Percentiles rank a stretch among this genome's conserved stretches.
Evolutionary conservation across 2,888 invertebrate species (phyloP).

Genomic region (Prenolepis imparis): DNA sequence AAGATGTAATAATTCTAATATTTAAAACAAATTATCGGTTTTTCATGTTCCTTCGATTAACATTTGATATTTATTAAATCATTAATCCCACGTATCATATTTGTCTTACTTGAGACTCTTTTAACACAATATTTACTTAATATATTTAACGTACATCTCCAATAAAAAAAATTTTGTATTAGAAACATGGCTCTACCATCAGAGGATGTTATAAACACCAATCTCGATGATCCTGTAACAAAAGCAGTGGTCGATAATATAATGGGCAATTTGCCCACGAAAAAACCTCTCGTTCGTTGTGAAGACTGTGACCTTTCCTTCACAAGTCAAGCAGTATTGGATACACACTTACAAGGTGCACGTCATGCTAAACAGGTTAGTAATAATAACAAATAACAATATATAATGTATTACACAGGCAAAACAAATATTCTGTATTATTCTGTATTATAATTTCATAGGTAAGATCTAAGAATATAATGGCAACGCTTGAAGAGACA

Average conservation of each 20-base stretch:
- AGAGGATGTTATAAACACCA: constrained; percentile 73
- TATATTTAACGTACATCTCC: constrained; percentile 2
- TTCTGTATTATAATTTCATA: constrained; percentile 55
- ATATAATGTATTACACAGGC: background rate
- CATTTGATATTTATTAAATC: background rate
- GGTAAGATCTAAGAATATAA: constrained; percentile 84
- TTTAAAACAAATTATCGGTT: background rate
- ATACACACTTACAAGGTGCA: constrained; percentile 86
- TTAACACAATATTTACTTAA: background rate
- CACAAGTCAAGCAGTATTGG: constrained; percentile 86
- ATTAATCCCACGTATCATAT: background rate
- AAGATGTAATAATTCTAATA: background rate
- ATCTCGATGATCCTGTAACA: constrained; percentile 85
- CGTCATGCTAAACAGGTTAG: constrained; percentile 84
- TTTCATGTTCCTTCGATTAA: background rate
- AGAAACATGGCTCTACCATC: constrained; percentile 75
- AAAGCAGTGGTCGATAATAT: constrained; percentile 87
- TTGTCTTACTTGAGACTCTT: background rate
- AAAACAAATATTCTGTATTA: constrained; percentile 6
- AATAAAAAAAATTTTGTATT: constrained; percentile 49
- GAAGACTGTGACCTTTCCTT: constrained; percentile 86
- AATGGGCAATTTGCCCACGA: constrained; percentile 86
- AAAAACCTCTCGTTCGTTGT: constrained; percentile 85
- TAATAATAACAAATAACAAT: background rate
- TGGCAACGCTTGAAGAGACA: constrained; percentile 84